A percentile compares a stretch with the other conserved stretches of the same genome.
These are phyloP conservation scores for Sebastes hubbsi DNA, from an alignment of 2,797 vertebrate species.

Conservation along the genomic window DNA sequence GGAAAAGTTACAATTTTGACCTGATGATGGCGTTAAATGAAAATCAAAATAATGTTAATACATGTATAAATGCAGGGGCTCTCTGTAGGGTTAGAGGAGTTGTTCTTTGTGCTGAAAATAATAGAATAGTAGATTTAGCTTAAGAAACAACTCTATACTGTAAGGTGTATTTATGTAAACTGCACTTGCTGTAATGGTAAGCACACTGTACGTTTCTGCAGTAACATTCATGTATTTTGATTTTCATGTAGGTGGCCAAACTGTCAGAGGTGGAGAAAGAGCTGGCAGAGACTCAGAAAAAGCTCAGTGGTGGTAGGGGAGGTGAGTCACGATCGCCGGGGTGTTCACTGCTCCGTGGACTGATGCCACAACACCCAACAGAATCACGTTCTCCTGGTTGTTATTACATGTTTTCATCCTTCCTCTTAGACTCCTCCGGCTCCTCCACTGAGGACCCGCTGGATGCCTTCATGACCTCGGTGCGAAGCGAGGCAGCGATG, in stretches of 20 bases:
- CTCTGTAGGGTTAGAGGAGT: background rate
- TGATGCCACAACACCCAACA: background rate
- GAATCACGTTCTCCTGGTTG: background rate
- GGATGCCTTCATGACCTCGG: conserved; percentile 95
- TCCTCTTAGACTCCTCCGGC: conserved; percentile 75
- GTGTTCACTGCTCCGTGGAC: background rate
- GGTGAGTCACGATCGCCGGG: conserved; percentile 77
- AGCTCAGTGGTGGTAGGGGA: conserved; percentile 84
- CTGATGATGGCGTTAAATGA: background rate
- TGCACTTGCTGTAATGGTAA: background rate
- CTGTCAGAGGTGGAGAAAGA: conserved; percentile 90
- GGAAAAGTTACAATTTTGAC: background rate
- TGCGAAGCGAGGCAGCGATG: conserved; percentile 84
- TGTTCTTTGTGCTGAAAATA: background rate
- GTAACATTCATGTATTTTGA: background rate
- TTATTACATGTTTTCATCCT: background rate
- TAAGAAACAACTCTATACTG: background rate
- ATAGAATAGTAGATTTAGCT: background rate
- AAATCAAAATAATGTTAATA: too few relatives aligned
- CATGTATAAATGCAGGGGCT: background rate
- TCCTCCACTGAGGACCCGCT: conserved; percentile 88
- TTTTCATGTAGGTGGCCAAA: conserved; percentile 84
- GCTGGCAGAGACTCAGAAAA: conserved; percentile 87
- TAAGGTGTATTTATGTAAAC: background rate
- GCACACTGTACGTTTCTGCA: background rate